Base-by-base conservation (phyloP, 2,113 vertebrate genomes). In the Cyprinus carpio region DNA sequence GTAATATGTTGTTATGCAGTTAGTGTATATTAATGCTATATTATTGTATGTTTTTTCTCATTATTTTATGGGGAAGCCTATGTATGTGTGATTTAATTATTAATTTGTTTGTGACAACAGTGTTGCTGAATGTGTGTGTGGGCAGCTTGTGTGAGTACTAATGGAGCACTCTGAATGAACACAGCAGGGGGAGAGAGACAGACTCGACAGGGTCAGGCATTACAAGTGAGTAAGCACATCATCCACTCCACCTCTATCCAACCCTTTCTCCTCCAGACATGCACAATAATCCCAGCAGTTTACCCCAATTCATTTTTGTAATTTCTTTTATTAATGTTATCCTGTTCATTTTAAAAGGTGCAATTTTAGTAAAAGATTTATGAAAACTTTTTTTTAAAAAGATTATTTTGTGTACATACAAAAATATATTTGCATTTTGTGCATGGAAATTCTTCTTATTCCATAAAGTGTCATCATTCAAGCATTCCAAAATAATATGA, bases 211-310 rank as follows among this genome's bases (percentile, higher is more conserved):
- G 64, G 56, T 40, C 49, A 25, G 43, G 87, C 82, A 87, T 78
- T 82, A 91, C 2, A 2, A 25, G 89, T 91, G 87, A 90, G 89
- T 89, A 89, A 93, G 88, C 86, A 85, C 87, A 87, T 91, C 49
- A 88, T 87, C 87, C 82, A 87, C 87, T 88, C 86, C 54, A 80
- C 85, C 81, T 69, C 75, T 31, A 84, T n/a, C 51, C 58, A n/a
- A 85, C 64, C 65, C 13, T 10, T 77, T 84, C 27, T 83, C 67
- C 60, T 75, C 27, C 83, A 54, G 83, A 56, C 79, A 78, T 2
- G 23, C 27, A 77, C 37, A 8, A 58, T 76, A 51, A 67, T 29
- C 25, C 46, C 49, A 71, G 34, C 20, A 23, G 67, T 72, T 67
- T 64, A 43, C 46, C 34, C 75, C n/a, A 46, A 54, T 67, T 77